These are phyloP conservation scores for Tragulus kanchil DNA, from an alignment of 2,113 vertebrate species.

Conservation along the genomic window DNA sequence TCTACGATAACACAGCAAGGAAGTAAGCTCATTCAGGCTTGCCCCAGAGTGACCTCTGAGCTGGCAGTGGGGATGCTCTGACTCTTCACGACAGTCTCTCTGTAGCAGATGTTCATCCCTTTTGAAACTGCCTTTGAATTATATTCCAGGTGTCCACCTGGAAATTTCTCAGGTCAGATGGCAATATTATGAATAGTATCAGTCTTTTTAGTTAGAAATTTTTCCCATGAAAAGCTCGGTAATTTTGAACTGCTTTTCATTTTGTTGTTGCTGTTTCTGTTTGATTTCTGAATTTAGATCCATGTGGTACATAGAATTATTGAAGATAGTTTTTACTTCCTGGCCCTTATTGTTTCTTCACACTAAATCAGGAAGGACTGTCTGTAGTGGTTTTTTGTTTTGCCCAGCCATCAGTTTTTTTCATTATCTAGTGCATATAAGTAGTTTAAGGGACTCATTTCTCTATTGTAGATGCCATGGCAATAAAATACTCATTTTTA, in stretches of 20 bases:
- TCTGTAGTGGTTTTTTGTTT: background rate
- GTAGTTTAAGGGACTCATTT: background rate
- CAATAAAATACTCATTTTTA: background rate
- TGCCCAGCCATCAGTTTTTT: background rate
- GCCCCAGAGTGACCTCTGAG: background rate
- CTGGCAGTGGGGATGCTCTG: background rate
- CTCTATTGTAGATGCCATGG: background rate
- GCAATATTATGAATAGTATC: background rate
- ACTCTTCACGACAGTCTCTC: background rate
- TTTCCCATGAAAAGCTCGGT: background rate
- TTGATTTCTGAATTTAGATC: conserved; percentile 19
- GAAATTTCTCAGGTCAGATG: background rate
- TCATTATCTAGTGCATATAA: background rate
- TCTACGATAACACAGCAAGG: background rate
- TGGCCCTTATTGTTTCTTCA: background rate
- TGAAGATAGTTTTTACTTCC: background rate
- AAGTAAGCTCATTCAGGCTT: background rate
- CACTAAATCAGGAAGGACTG: background rate
- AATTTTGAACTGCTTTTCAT: conserved; percentile 1
- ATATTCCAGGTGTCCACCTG: background rate
- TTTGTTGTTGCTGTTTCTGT: background rate
- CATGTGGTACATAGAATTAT: background rate
- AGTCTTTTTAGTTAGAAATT: background rate
- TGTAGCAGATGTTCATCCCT: background rate
- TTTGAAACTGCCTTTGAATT: conserved; percentile 12